These are phyloP conservation scores for Temnothorax rugatulus DNA, from an alignment of 2,888 invertebrate genomes.

Conservation along the genomic window DNA sequence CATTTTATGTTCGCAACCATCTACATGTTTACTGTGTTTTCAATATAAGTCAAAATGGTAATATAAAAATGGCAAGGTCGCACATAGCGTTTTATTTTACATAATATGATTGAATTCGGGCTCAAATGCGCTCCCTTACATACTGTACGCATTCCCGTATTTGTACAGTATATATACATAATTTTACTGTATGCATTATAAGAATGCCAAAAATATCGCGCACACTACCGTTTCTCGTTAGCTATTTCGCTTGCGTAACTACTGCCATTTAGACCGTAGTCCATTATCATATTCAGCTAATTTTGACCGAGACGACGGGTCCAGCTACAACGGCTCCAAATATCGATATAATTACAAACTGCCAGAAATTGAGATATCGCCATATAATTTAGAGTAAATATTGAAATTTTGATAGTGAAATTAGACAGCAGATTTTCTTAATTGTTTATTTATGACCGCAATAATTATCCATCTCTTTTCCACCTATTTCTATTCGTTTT, in stretches of 20 bases:
- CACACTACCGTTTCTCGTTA: constrained; percentile 58
- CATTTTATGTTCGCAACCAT: not conserved
- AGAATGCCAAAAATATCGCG: constrained; percentile 74
- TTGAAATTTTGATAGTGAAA: constrained; percentile 12
- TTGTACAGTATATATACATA: constrained; percentile 65
- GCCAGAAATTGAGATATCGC: not conserved
- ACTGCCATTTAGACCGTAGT: constrained; percentile 48
- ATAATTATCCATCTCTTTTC: not conserved
- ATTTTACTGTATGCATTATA: constrained; percentile 71
- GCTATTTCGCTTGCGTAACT: constrained; percentile 34
- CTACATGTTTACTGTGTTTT: not conserved
- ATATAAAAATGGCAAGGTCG: not conserved
- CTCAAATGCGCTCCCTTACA: constrained; percentile 3
- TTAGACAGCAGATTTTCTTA: not conserved
- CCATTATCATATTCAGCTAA: constrained; percentile 9
- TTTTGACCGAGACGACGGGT: constrained; percentile 15
- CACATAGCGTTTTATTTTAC: constrained; percentile 2
- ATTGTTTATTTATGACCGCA: constrained; percentile 14
- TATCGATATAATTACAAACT: not conserved
- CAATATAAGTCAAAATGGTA: not conserved
- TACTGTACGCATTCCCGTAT: constrained; percentile 64
- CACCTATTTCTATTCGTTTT: not conserved
- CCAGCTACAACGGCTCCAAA: not conserved
- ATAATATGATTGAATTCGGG: not conserved
- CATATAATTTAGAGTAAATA: constrained; percentile 9